Evolutionary conservation across 1,140 invertebrate genomes (phyloP).

Genomic region (Cryptotermes secundus): DNA sequence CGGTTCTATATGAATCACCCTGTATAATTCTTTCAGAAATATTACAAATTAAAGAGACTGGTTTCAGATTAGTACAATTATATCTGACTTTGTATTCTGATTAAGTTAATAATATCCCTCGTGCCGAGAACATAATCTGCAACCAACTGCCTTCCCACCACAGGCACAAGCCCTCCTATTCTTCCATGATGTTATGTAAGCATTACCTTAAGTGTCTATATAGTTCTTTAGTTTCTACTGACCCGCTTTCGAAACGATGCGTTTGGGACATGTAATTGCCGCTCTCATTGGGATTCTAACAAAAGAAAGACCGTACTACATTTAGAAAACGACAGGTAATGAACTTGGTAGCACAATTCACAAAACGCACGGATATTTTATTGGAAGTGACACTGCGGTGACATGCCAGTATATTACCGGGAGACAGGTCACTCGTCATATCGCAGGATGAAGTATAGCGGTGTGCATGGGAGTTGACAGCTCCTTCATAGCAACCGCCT

Average conservation of each 20-base stretch:
- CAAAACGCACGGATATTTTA: background rate
- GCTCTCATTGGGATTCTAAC: too few species aligned
- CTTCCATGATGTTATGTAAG: too few species aligned
- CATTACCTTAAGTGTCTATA: background rate
- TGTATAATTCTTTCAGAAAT: too few species aligned
- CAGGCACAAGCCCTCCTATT: too few species aligned
- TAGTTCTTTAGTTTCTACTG: background rate
- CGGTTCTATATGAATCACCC: too few species aligned
- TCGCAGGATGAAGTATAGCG: background rate
- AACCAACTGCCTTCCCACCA: too few species aligned
- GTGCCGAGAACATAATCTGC: too few species aligned
- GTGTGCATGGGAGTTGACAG: background rate
- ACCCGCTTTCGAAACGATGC: background rate
- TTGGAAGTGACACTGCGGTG: conserved; percentile 8
- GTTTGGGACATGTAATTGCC: too few species aligned
- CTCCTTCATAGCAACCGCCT: background rate
- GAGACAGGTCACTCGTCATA: background rate
- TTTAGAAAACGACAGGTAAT: background rate
- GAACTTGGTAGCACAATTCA: background rate
- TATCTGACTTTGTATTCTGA: too few species aligned
- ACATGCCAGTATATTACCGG: conserved; percentile 1
- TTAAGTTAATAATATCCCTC: too few species aligned
- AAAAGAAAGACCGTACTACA: background rate
- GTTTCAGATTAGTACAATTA: too few species aligned
- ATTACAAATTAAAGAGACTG: too few species aligned